Percentiles rank a stretch among this genome's conserved stretches.
phyloP scores from a whole-genome alignment of 2,113 vertebrate genomes.

The Myodes glareolus region DNA sequence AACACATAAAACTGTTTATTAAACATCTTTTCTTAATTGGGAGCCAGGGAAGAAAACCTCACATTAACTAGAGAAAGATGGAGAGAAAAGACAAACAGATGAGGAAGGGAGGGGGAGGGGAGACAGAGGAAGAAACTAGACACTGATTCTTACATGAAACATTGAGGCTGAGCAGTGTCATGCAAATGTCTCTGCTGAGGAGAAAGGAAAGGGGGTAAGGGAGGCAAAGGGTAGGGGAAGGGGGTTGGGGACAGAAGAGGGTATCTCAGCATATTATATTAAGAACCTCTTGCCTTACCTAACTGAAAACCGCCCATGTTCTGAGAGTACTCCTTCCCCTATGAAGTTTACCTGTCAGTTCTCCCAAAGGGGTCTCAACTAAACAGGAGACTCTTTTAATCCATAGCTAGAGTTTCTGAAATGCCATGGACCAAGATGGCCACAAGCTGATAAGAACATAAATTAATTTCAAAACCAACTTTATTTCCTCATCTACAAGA shows the following conservation, averaged over 20 bases:
- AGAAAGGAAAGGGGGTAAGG: not conserved
- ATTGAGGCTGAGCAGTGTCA: not conserved
- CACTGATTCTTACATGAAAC: not conserved
- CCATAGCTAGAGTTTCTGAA: not conserved
- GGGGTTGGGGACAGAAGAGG: too few species aligned
- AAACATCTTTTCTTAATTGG: constrained; percentile 5
- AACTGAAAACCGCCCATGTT: not conserved
- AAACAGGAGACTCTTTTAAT: constrained; percentile 3
- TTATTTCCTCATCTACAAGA: constrained; percentile 21
- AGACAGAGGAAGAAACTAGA: not conserved
- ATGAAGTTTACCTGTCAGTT: not conserved
- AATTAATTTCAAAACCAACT: not conserved
- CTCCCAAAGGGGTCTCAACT: not conserved
- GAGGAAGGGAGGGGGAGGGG: not conserved
- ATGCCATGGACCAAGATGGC: not conserved
- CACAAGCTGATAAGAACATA: not conserved
- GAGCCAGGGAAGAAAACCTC: not conserved
- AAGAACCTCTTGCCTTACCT: constrained; percentile 1
- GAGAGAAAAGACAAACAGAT: not conserved
- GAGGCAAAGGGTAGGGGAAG: too few species aligned
- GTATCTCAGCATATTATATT: not conserved
- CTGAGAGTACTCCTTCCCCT: not conserved
- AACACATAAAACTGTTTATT: constrained; percentile 39
- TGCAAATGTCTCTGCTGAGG: not conserved
- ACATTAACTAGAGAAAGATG: not conserved